phyloP scores from a whole-genome alignment of 2,797 vertebrate genomes.

The Acanthurus leucopareius region DNA sequence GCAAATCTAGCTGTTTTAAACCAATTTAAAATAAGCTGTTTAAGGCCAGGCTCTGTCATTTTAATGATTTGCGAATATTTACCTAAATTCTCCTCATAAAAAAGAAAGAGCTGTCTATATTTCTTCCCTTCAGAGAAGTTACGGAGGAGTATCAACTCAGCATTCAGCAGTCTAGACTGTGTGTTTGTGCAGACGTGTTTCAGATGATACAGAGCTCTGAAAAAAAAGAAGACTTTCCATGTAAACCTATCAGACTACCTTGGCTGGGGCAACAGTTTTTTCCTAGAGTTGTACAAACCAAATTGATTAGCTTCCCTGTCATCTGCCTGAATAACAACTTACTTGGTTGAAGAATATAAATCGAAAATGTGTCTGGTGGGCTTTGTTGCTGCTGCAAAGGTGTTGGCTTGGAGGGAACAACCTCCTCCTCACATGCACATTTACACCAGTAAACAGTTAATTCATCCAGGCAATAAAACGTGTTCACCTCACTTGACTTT shows the following conservation, averaged over 20 bases:
- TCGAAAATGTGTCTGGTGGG: constrained; percentile 13
- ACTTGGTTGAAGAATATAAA: constrained; percentile 28
- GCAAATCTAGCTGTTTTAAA: constrained; percentile 28
- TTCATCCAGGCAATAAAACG: not conserved
- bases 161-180: not conserved
- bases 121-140: constrained; percentile 1
- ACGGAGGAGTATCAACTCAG: not conserved
- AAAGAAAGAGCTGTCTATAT: not conserved
- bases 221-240: constrained; percentile 1
- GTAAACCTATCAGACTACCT: not conserved
- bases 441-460: not conserved
- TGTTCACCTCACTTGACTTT: constrained; percentile 6
- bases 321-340: constrained; percentile 12
- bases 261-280: not conserved
- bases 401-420: constrained; percentile 1
- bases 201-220: not conserved
- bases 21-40: constrained; percentile 9
- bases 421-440: not conserved
- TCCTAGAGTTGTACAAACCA: constrained; percentile 5
- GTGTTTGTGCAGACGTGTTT: constrained; percentile 20
- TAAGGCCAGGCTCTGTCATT: not conserved
- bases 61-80: constrained; percentile 23
- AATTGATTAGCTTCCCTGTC: constrained; percentile 31
- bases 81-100: not conserved
- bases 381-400: constrained; percentile 4